A percentile compares a stretch with the other conserved stretches of the same genome.
Evolutionary conservation across 2,888 invertebrate species (phyloP).

Genomic region (Andrena dorsata): DNA sequence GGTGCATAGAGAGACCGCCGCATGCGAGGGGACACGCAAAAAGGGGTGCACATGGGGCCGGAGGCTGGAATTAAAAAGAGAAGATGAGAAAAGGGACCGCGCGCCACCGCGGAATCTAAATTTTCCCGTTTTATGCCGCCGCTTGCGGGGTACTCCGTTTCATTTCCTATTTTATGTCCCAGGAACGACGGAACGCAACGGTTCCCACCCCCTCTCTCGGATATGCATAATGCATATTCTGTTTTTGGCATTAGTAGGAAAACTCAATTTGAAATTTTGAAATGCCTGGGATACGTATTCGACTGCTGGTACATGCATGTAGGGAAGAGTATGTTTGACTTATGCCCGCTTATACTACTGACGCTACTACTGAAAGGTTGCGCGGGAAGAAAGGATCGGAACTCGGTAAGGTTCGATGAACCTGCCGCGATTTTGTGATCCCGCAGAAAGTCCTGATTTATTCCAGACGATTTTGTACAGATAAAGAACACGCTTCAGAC

Average conservation of each 20-base stretch:
- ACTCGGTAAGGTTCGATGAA: not conserved
- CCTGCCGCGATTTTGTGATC: not conserved
- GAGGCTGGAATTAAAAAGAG: conserved; percentile 21
- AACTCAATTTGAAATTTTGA: not conserved
- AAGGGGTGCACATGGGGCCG: not conserved
- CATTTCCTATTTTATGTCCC: conserved; percentile 27
- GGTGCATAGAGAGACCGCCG: conserved; percentile 29
- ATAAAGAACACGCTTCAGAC: conserved; percentile 19
- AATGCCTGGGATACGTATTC: not conserved
- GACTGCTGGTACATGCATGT: no score
- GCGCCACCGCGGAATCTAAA: conserved; percentile 12
- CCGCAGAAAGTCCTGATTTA: not conserved
- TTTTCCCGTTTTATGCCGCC: conserved; percentile 22
- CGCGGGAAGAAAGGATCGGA: not conserved
- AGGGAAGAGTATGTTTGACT: not conserved
- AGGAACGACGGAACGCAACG: not conserved
- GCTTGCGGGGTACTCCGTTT: conserved; percentile 5
- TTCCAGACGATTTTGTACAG: conserved; percentile 23
- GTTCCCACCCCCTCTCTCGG: not conserved
- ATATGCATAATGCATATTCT: conserved; percentile 9
- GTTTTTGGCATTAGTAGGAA: not conserved
- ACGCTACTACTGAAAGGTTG: not conserved
- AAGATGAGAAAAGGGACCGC: not conserved
- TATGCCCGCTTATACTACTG: not conserved
- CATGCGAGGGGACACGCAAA: conserved; percentile 11